These are phyloP conservation scores for Neocrepidodera transversa DNA, from an alignment of 2,888 invertebrate genomes.

Conservation along the genomic window DNA sequence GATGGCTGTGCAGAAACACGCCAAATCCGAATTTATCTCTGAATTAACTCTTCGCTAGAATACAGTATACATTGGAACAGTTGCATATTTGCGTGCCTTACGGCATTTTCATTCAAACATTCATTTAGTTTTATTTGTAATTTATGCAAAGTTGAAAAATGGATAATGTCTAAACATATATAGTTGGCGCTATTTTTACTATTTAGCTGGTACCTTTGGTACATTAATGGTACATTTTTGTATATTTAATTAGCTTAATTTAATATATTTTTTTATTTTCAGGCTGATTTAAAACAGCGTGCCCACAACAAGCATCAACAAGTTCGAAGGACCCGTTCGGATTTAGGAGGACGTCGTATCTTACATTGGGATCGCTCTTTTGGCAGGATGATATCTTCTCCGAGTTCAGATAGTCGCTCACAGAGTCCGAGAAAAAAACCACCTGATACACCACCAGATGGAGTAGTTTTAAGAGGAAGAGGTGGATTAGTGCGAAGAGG, in stretches of 20 bases:
- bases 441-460: conserved; percentile 51
- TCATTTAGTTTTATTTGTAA: too few relatives aligned
- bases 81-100: background rate
- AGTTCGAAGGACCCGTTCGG: conserved; percentile 66
- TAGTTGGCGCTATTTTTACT: too few relatives aligned
- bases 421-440: conserved; percentile 62
- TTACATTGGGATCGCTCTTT: conserved; percentile 64
- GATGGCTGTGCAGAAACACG: conserved; percentile 1
- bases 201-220: too few relatives aligned
- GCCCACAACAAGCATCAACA: conserved; percentile 58
- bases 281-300: conserved; percentile 65
- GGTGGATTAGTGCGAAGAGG: conserved; percentile 47
- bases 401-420: conserved; percentile 59
- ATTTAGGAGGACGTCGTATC: conserved; percentile 65
- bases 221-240: too few relatives aligned
- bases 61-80: background rate
- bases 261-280: conserved; percentile 44
- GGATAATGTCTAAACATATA: too few relatives aligned
- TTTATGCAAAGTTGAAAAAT: too few relatives aligned
- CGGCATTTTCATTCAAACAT: background rate
- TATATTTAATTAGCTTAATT: too few relatives aligned
- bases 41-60: too few relatives aligned
- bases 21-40: background rate
- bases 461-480: conserved; percentile 55
- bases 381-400: conserved; percentile 62